Base-by-base conservation (phyloP, 2,113 vertebrate genomes). In the Cephalopterus ornatus region DNA sequence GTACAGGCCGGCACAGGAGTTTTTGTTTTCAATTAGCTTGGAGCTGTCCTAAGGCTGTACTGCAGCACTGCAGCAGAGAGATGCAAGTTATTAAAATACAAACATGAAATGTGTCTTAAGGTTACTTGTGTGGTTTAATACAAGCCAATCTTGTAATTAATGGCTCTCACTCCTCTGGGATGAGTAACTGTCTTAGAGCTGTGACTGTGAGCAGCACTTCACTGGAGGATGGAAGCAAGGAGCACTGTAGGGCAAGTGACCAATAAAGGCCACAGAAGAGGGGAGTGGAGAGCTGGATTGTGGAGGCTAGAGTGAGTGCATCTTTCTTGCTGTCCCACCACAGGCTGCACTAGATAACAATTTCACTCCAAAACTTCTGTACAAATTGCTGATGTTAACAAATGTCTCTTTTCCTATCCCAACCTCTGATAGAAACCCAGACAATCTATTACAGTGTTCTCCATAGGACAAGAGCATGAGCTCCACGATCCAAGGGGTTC, bases 101-200 rank as follows among this genome's bases (percentile, higher is more conserved):
- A 74, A 44, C 22, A 4, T 6, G 22, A 20, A 6, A n/a, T 2
- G 2, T 39, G 63, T 16, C 11, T 62, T 59, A 1, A 14, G 41
- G 55, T 33, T 39, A 23, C 23, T 63, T 3, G 2, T 27, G 67
- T 18, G 61, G 6, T 44, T 78, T 41, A 37, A 9, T 0, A 6
- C 63, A n/a, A 33, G 0, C 0, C 19, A 18, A 10, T 24, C 49
- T 59, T 0, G 0, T 35, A 39, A 30, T 15, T 27, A 26, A 39
- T 7, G 23, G n/a, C 42, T 11, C 32, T 65, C 12, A 0, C 26
- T 74, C 47, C 70, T 58, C 58, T 46, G 26, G 35, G 14, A 56
- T 63, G 33, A n/a, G 37, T 4, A 35, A 37, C 50, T 52, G 7
- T 33, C 19, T 23, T 7, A 19, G 37, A 35, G n/a, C 26, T 70